A percentile compares a stretch with the other conserved stretches of the same genome.
phyloP scores from a whole-genome alignment of 2,797 vertebrate genomes.

The Lophotriccus pileatus region DNA sequence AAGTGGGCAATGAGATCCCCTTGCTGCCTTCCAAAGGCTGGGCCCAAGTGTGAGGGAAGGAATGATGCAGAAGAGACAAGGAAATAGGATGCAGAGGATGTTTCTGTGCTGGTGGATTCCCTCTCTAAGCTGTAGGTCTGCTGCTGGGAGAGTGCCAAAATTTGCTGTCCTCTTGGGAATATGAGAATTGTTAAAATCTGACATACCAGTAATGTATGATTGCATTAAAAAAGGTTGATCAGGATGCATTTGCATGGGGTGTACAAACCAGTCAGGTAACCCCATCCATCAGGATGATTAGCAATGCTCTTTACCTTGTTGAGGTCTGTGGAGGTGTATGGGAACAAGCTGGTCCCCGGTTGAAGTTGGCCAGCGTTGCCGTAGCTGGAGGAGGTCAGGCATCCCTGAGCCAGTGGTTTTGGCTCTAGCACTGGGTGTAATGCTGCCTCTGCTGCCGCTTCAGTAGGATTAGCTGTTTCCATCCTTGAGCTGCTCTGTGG shows the following conservation, averaged over 20 bases:
- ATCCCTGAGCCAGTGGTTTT: not conserved
- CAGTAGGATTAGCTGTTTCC: not conserved
- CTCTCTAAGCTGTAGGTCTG: not conserved
- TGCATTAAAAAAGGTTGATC: not conserved
- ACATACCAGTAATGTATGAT: not conserved
- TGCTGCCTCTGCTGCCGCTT: not conserved
- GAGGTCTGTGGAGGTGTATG: fast-evolving
- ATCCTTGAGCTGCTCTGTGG: not conserved
- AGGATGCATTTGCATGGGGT: not conserved
- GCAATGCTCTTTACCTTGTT: not conserved
- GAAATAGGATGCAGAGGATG: not conserved
- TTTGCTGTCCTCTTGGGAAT: not conserved
- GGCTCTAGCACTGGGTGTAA: not conserved
- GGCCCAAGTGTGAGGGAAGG: not conserved
- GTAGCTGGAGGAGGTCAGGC: not conserved
- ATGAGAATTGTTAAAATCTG: not conserved
- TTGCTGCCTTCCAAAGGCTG: not conserved
- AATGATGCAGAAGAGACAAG: not conserved
- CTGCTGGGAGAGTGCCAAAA: not conserved
- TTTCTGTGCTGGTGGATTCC: not conserved
- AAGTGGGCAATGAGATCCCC: not conserved
- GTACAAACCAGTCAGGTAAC: too few species aligned
- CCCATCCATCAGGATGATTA: not conserved
- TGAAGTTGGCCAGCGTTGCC: not conserved
- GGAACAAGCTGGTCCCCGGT: not conserved